Evolutionary conservation across 2,888 invertebrate species (phyloP).

Genomic region (Cosmia pyralina): DNA sequence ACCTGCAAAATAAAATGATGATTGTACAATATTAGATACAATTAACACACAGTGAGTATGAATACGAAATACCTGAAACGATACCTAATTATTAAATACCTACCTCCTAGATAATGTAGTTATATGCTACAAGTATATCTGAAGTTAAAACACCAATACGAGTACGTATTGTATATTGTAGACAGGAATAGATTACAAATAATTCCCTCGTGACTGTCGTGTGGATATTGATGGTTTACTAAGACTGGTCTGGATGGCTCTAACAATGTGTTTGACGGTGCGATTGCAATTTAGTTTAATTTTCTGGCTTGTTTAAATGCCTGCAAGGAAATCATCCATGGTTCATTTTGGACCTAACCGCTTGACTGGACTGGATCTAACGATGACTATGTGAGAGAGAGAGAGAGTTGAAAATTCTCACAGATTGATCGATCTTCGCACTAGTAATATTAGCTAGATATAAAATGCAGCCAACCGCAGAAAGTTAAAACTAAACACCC

Average conservation of each 20-base stretch:
- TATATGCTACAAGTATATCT: neutral
- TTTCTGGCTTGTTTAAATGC: neutral
- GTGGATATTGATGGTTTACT: neutral
- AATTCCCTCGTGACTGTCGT: neutral
- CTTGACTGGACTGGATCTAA: neutral
- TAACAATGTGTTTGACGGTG: neutral
- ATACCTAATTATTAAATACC: neutral
- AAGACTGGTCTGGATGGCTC: too few relatives aligned
- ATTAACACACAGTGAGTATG: neutral
- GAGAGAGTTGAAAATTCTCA: neutral
- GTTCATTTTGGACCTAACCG: neutral
- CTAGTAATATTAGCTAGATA: neutral
- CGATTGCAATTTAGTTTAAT: neutral
- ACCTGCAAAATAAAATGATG: neutral
- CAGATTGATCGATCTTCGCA: neutral
- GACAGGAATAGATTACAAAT: neutral
- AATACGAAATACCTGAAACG: slow-evolving; percentile 11
- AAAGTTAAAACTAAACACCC: slow-evolving; percentile 26
- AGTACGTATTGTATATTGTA: neutral
- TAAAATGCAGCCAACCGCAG: slow-evolving; percentile 8
- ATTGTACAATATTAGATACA: slow-evolving; percentile 7
- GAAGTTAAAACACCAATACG: neutral
- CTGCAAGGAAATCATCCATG: neutral
- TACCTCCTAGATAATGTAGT: neutral
- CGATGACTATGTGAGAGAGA: neutral